Evolutionary conservation across 2,888 invertebrate species (phyloP).

Genomic region (Ormyrus rosae): DNA sequence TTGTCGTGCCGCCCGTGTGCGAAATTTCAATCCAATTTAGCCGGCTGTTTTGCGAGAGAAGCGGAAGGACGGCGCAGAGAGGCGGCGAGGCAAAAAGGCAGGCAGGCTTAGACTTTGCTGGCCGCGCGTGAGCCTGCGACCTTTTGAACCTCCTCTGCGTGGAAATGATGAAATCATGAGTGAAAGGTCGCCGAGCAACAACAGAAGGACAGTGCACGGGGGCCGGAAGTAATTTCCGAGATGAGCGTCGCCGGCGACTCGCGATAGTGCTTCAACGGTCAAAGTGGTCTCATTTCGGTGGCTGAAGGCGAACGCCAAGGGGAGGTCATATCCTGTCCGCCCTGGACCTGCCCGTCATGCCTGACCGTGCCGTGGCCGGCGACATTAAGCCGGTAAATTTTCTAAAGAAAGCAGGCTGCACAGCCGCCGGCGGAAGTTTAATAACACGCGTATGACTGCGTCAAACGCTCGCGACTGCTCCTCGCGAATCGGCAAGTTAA

Average conservation of each 20-base stretch:
- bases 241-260: conserved; percentile 70
- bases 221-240: conserved; percentile 76
- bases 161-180: conserved; percentile 47
- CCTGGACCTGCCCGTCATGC: conserved; percentile 53
- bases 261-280: conserved; percentile 75
- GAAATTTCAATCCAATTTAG: conserved; percentile 46
- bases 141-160: conserved; percentile 38
- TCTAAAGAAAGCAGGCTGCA: conserved; percentile 69
- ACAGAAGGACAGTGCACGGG: conserved; percentile 47
- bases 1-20: conserved; percentile 6
- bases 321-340: conserved; percentile 75
- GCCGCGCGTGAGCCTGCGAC: conserved; percentile 18
- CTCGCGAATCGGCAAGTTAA: conserved; percentile 14
- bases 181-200: conserved; percentile 44
- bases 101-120: neutral
- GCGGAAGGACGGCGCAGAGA: neutral
- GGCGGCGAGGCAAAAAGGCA: neutral
- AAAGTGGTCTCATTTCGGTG: conserved; percentile 75
- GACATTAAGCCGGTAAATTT: conserved; percentile 66
- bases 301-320: conserved; percentile 16
- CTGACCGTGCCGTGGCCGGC: conserved; percentile 60
- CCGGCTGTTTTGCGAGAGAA: conserved; percentile 11
- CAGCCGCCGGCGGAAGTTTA: conserved; percentile 42
- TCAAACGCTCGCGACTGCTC: neutral
- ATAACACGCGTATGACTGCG: conserved; percentile 24